A percentile compares a stretch with the other conserved stretches of the same genome.
These are phyloP conservation scores for Meles meles DNA, from an alignment of 2,113 vertebrate species.

Conservation along the genomic window DNA sequence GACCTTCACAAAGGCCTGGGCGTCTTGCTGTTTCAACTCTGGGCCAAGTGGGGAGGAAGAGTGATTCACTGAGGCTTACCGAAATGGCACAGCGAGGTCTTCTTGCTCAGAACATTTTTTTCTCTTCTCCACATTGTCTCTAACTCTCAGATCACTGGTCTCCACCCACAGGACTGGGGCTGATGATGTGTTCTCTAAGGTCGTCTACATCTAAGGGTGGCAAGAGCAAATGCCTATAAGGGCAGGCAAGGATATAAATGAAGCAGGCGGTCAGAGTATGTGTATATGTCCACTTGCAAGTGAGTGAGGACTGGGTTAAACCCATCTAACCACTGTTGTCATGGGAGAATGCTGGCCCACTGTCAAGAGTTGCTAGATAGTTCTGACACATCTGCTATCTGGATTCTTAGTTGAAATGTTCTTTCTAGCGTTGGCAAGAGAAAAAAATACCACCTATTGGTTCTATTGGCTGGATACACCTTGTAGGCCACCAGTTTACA, in stretches of 20 bases:
- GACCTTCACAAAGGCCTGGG: slow-evolving; percentile 18
- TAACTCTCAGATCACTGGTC: neutral
- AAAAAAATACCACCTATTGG: neutral
- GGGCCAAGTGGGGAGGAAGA: neutral
- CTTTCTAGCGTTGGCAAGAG: neutral
- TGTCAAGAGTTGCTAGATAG: neutral
- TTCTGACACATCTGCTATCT: neutral
- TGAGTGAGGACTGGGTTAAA: neutral
- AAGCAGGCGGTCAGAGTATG: neutral
- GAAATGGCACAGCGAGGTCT: neutral
- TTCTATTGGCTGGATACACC: neutral
- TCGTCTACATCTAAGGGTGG: neutral
- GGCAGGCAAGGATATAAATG: neutral
- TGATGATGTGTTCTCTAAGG: neutral
- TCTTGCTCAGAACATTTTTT: neutral
- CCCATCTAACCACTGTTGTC: neutral
- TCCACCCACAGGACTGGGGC: neutral
- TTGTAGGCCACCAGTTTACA: neutral
- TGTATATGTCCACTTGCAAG: too few species aligned
- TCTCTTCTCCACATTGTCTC: neutral
- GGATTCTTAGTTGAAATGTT: neutral
- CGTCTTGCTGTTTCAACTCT: slow-evolving; percentile 1
- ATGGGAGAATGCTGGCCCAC: neutral
- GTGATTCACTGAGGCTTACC: neutral
- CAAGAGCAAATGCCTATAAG: neutral